Conservation (phyloP, 1,140 invertebrate species). For the Drosophila kikkawai region DNA sequence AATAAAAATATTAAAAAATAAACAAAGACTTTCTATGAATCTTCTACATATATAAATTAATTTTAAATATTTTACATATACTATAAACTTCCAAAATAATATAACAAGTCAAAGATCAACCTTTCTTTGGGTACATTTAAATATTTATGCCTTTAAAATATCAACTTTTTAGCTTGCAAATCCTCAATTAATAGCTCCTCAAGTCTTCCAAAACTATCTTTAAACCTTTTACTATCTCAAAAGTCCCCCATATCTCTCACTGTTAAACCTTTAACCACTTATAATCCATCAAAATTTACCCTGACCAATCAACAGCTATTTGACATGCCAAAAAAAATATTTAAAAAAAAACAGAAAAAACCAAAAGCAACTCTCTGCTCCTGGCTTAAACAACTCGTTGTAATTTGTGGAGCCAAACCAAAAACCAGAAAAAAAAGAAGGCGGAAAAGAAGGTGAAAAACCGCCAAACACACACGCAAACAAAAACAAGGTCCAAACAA, state of each 20-base stretch:
- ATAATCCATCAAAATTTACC: neutral
- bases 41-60: neutral
- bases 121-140: neutral
- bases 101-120: no score
- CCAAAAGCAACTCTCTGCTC: neutral
- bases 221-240: neutral
- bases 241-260: neutral
- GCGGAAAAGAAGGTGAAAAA: slow-evolving; percentile 61
- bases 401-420: slow-evolving; percentile 34
- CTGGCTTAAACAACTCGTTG: slow-evolving; percentile 31
- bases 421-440: slow-evolving; percentile 31
- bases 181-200: no score
- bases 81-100: neutral
- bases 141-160: neutral
- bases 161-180: neutral
- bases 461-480: slow-evolving; percentile 75
- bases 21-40: neutral
- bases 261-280: neutral
- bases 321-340: neutral
- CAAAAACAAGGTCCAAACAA: slow-evolving; percentile 66
- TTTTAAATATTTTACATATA: neutral
- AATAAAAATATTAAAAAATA: neutral
- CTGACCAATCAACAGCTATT: slow-evolving; percentile 18
- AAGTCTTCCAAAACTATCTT: neutral
- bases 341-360: neutral